Percentiles rank a stretch among this genome's conserved stretches.
These are phyloP conservation scores for Hypomecis punctinalis DNA, from an alignment of 2,888 invertebrate species.

Conservation along the genomic window DNA sequence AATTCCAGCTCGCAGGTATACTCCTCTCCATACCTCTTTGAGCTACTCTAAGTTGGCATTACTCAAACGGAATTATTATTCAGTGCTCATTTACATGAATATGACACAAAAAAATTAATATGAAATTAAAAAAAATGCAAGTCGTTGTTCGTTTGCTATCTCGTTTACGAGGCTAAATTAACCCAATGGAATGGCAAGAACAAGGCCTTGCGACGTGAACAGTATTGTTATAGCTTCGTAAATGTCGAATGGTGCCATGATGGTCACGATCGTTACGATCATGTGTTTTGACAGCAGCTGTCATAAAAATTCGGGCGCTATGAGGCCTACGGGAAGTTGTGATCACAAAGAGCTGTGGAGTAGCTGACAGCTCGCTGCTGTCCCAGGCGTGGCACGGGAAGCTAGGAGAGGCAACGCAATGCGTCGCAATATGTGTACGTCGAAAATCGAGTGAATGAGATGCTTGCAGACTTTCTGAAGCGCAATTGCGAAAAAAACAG, in stretches of 20 bases:
- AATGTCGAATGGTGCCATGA: conserved; percentile 48
- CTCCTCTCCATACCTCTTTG: no score
- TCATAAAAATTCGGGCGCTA: conserved; percentile 9
- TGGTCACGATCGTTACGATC: conserved; percentile 22
- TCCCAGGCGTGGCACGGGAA: background rate
- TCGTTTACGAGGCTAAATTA: conserved; percentile 41
- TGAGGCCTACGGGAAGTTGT: background rate
- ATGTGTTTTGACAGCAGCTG: conserved; percentile 23
- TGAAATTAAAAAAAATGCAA: no score
- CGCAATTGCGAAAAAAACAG: no score
- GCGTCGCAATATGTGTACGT: no score
- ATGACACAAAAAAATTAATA: no score
- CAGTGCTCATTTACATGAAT: no score
- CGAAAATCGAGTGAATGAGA: no score
- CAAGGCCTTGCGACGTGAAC: conserved; percentile 47
- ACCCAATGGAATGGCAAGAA: conserved; percentile 35
- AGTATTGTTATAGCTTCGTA: conserved; percentile 54
- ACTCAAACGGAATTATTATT: no score
- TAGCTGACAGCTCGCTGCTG: background rate
- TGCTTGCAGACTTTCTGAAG: no score
- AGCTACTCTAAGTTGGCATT: no score
- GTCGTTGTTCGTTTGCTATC: background rate
- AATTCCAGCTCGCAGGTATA: no score
- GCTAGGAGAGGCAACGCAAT: background rate
- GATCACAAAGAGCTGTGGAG: conserved; percentile 1